Evolutionary conservation across 2,797 vertebrate genomes (phyloP).

Genomic region (Acanthiza pusilla): DNA sequence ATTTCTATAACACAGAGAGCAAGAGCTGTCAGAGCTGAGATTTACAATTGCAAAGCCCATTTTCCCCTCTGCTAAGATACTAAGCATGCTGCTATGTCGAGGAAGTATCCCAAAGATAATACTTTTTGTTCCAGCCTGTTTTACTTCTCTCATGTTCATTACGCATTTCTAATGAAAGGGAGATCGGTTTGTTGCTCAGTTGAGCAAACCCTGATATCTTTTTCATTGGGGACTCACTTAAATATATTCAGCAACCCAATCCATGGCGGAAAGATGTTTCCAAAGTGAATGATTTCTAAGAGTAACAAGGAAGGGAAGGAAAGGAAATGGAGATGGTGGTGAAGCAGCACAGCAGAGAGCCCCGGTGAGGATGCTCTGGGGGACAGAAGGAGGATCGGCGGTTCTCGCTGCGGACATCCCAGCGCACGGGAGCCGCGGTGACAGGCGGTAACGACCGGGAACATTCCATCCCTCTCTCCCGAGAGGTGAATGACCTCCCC

Average conservation of each 20-base stretch:
- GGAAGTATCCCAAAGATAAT: background rate
- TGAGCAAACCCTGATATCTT: background rate
- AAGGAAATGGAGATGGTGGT: background rate
- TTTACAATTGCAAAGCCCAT: background rate
- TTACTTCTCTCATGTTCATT: background rate
- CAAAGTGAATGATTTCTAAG: fast-evolving
- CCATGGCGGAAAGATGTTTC: fast-evolving
- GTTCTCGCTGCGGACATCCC: fast-evolving
- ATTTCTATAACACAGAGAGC: background rate
- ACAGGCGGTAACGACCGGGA: fast-evolving
- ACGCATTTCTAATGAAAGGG: background rate
- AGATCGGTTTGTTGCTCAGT: background rate
- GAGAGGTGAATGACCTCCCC: fast-evolving
- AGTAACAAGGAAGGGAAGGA: background rate
- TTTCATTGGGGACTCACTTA: background rate
- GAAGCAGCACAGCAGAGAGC: background rate
- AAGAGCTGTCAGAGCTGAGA: background rate
- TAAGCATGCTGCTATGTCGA: background rate
- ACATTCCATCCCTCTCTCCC: background rate
- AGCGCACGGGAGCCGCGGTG: background rate
- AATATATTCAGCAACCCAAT: background rate
- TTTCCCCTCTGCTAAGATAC: background rate
- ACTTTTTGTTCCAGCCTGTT: background rate
- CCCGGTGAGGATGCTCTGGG: fast-evolving
- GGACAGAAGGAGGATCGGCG: fast-evolving